phyloP scores from a whole-genome alignment of 2,888 invertebrate species.

The Sialis fuliginosa region DNA sequence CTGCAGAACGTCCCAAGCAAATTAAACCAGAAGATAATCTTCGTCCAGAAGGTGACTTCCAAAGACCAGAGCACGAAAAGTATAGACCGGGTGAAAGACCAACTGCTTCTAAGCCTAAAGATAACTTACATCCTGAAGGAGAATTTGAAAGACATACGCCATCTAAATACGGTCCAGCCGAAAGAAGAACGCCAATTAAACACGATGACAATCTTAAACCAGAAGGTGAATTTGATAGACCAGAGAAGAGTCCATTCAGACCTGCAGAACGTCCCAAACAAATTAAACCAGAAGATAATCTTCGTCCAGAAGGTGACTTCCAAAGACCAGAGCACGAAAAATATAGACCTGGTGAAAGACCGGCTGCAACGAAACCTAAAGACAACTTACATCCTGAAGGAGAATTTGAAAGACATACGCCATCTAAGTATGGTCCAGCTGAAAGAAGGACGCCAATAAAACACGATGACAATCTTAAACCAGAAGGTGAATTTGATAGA shows the following conservation, averaged over 20 bases:
- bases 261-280: conserved; percentile 25
- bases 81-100: conserved; percentile 21
- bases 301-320: conserved; percentile 36
- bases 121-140: conserved; percentile 32
- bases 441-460: conserved; percentile 32
- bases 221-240: conserved; percentile 31
- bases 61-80: conserved; percentile 20
- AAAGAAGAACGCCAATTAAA: conserved; percentile 25
- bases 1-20: conserved; percentile 19
- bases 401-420: conserved; percentile 30
- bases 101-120: conserved; percentile 25
- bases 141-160: conserved; percentile 20
- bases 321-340: conserved; percentile 27
- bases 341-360: conserved; percentile 18
- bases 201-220: conserved; percentile 35
- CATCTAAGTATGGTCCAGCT: conserved; percentile 36
- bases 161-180: conserved; percentile 24
- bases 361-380: conserved; percentile 25
- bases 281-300: conserved; percentile 30
- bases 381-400: conserved; percentile 30
- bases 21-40: conserved; percentile 36
- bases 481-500: conserved; percentile 22
- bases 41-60: conserved; percentile 33
- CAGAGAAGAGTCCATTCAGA: conserved; percentile 18
- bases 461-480: conserved; percentile 36